phyloP scores from a whole-genome alignment of 1,140 invertebrate genomes.

The Zaprionus inermis region DNA sequence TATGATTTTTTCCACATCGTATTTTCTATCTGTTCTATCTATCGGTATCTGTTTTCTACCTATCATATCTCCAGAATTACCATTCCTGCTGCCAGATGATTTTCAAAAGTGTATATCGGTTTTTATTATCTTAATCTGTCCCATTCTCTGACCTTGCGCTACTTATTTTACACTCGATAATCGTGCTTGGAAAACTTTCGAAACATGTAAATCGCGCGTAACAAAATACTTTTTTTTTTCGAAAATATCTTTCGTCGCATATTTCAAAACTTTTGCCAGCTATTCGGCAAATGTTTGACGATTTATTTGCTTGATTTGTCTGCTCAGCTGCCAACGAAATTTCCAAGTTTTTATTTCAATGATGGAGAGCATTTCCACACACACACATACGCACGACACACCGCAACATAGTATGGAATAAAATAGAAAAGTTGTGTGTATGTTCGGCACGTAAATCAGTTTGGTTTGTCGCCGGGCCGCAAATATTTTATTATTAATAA shows the following conservation, averaged over 20 bases:
- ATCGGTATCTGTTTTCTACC: not conserved
- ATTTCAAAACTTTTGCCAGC: constrained; percentile 36
- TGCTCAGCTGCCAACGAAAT: constrained; percentile 63
- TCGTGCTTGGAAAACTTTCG: constrained; percentile 17
- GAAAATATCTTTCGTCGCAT: constrained; percentile 14
- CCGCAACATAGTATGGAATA: not conserved
- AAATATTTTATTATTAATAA: constrained; percentile 54
- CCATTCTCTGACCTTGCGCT: not conserved
- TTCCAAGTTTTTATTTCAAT: constrained; percentile 25
- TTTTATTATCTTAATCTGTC: not conserved
- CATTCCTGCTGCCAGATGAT: not conserved
- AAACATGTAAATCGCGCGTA: constrained; percentile 25
- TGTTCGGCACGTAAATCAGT: constrained; percentile 45
- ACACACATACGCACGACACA: not conserved
- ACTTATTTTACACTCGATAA: constrained; percentile 13
- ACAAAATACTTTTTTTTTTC: constrained; percentile 8
- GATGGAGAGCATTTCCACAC: constrained; percentile 18
- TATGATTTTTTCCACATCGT: too few relatives aligned
- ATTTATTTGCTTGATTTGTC: constrained; percentile 62
- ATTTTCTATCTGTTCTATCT: not conserved
- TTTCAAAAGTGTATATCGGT: not conserved
- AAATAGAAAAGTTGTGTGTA: constrained; percentile 30
- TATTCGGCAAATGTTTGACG: constrained; percentile 29
- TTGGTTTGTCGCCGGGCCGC: constrained; percentile 59
- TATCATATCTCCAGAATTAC: not conserved